phyloP scores from a whole-genome alignment of 1,140 invertebrate genomes.

The Leptestheria dahalacensis region DNA sequence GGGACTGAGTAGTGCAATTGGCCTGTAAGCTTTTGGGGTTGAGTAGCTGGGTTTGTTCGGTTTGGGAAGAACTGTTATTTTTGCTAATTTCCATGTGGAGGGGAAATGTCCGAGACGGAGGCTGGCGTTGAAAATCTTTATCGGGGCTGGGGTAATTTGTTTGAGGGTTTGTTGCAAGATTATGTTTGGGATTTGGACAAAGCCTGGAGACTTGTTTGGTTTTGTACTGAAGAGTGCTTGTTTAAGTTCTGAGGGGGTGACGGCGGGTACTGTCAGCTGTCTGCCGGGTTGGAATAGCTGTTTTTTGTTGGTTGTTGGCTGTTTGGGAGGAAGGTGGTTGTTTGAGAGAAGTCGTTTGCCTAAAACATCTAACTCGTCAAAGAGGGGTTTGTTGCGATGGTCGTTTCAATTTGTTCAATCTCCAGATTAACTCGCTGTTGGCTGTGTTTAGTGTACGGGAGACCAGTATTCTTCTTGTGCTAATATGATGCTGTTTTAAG shows the following conservation, averaged over 20 bases:
- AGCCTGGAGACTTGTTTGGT: neutral
- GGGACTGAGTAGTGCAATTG: neutral
- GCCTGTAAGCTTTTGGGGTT: neutral
- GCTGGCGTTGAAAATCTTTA: constrained; percentile 5
- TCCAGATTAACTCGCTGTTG: neutral
- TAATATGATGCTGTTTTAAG: neutral
- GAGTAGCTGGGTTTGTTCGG: neutral
- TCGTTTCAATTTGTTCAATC: neutral
- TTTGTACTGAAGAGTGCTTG: neutral
- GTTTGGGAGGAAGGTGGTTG: neutral
- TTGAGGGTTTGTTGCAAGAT: neutral
- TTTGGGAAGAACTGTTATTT: neutral
- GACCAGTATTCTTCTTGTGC: neutral
- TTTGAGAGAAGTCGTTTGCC: too few species aligned
- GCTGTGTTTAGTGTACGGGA: neutral
- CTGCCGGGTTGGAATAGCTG: neutral
- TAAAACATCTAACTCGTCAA: too few species aligned
- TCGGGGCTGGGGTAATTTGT: neutral
- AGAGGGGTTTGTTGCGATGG: neutral
- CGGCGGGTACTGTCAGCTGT: neutral
- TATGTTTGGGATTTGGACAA: neutral
- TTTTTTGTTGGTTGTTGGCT: neutral
- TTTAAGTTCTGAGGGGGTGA: neutral
- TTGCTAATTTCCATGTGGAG: constrained; percentile 2
- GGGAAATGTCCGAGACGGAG: constrained; percentile 4